Conservation (phyloP, 2,113 vertebrate species). For the Cettia cetti region DNA sequence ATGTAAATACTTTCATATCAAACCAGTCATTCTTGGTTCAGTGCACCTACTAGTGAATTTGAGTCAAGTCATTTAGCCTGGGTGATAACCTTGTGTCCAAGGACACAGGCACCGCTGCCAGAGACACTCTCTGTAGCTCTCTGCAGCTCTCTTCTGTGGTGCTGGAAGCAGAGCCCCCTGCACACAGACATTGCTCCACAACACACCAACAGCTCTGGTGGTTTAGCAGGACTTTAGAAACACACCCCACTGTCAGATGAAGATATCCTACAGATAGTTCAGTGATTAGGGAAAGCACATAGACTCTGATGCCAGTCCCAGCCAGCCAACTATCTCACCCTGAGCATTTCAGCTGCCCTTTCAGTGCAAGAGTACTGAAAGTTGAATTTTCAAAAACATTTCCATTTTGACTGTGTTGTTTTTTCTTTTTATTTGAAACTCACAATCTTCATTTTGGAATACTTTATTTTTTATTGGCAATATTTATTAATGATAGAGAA, state of each 20-base stretch:
- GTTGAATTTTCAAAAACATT: not conserved
- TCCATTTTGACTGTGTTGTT: not conserved
- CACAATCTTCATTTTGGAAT: fast-evolving
- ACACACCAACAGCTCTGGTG: not conserved
- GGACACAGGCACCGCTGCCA: not conserved
- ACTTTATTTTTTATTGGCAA: not conserved
- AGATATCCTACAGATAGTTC: fast-evolving
- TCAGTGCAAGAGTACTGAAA: not conserved
- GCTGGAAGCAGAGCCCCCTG: not conserved
- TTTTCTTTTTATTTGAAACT: not conserved
- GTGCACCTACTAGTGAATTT: not conserved
- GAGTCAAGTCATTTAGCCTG: not conserved
- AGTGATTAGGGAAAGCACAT: not conserved
- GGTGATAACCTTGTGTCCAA: not conserved
- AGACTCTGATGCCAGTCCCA: not conserved
- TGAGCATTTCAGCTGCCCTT: not conserved
- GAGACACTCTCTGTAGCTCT: fast-evolving
- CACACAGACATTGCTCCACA: not conserved
- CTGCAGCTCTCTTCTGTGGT: fast-evolving
- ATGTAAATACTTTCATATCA: not conserved
- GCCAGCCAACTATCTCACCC: not conserved
- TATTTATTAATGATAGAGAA: not conserved
- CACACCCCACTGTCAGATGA: fast-evolving
- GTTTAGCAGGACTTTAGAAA: not conserved
- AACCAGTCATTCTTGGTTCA: not conserved